Evolutionary conservation across 1,140 invertebrate genomes (phyloP).

Genomic region (Caenorhabditis tropicalis): DNA sequence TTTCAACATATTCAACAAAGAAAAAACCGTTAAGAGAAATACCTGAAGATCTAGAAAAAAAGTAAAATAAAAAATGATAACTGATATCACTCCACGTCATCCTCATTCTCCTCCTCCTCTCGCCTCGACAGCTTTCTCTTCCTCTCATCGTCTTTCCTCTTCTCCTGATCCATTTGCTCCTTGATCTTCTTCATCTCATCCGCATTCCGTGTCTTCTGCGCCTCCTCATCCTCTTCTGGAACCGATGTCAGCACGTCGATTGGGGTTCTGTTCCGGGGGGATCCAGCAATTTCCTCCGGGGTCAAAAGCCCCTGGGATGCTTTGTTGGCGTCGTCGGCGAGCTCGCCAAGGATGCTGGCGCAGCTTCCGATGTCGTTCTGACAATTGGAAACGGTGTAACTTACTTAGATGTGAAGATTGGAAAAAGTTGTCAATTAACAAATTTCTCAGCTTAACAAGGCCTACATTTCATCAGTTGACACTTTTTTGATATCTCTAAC

Average conservation of each 20-base stretch:
- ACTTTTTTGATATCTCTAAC: too few species aligned
- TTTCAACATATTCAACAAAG: too few species aligned
- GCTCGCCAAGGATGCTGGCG: not conserved
- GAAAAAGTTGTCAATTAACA: too few species aligned
- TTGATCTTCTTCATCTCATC: constrained; percentile 24
- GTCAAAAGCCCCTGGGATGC: constrained; percentile 10
- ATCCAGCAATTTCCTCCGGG: constrained; percentile 2
- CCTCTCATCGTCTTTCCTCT: not conserved
- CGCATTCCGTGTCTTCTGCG: constrained; percentile 7
- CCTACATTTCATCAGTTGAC: too few species aligned
- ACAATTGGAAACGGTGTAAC: too few species aligned
- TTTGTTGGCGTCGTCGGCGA: constrained; percentile 28
- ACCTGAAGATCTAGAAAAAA: too few species aligned
- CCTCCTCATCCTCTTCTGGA: constrained; percentile 45
- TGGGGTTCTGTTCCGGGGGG: constrained; percentile 10
- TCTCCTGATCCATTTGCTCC: constrained; percentile 20
- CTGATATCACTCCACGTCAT: not conserved
- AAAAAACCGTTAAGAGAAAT: too few species aligned
- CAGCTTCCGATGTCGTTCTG: constrained; percentile 4
- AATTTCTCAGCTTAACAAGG: too few species aligned
- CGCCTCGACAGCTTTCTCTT: constrained; percentile 5
- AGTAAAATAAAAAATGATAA: too few species aligned
- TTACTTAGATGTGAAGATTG: too few species aligned
- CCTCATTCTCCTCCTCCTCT: constrained; percentile 14
- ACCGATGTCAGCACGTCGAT: constrained; percentile 41